Conservation (phyloP, 2,888 invertebrate species). For the Philopedon plagiatum region DNA sequence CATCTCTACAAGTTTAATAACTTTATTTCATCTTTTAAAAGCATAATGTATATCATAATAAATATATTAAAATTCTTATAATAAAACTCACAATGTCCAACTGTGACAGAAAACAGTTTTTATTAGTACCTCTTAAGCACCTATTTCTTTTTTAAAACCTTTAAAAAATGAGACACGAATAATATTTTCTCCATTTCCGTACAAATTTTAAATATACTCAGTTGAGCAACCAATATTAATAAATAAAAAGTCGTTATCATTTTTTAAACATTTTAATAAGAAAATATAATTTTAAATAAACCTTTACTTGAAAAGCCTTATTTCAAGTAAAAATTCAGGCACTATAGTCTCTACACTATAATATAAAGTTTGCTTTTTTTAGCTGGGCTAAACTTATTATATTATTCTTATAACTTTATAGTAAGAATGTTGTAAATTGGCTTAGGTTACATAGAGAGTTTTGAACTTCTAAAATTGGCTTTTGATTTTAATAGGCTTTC, state of each 20-base stretch:
- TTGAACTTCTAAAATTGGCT: slow-evolving; percentile 26
- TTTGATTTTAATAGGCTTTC: background rate
- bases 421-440: slow-evolving; percentile 21
- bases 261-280: slow-evolving; percentile 23
- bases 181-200: background rate
- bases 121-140: slow-evolving; percentile 60
- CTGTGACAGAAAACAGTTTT: slow-evolving; percentile 60
- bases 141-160: slow-evolving; percentile 41
- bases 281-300: slow-evolving; percentile 53
- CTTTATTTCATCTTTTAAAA: slow-evolving; percentile 53
- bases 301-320: slow-evolving; percentile 56
- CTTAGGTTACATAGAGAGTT: slow-evolving; percentile 19
- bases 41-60: slow-evolving; percentile 58
- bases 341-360: slow-evolving; percentile 52
- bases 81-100: slow-evolving; percentile 64
- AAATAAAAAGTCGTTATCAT: background rate
- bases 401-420: slow-evolving; percentile 3
- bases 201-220: slow-evolving; percentile 1
- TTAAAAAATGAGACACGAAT: slow-evolving; percentile 20
- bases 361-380: slow-evolving; percentile 18
- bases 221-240: slow-evolving; percentile 2
- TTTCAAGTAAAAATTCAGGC: slow-evolving; percentile 60
- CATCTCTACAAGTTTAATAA: slow-evolving; percentile 58
- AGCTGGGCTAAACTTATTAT: slow-evolving; percentile 34
- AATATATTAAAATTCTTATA: slow-evolving; percentile 65